phyloP scores from a whole-genome alignment of 2,113 vertebrate genomes.

The Sphaerodactylus townsendi region DNA sequence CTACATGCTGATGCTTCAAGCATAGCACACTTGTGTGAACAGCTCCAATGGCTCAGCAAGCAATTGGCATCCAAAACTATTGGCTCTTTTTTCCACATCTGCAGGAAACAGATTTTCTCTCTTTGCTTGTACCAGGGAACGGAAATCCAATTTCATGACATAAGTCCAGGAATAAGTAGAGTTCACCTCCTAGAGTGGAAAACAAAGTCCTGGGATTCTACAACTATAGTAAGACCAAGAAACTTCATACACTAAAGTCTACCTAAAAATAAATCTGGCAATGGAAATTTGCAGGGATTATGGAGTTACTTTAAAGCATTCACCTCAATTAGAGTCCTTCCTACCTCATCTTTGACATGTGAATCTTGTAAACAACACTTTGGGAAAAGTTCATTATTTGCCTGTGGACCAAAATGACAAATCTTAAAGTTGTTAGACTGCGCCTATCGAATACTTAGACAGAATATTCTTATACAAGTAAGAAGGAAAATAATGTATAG shows the following conservation, averaged over 20 bases:
- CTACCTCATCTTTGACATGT: background rate
- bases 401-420: background rate
- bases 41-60: conserved; percentile 27
- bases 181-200: conserved; percentile 27
- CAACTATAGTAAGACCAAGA: background rate
- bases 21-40: background rate
- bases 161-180: conserved; percentile 28
- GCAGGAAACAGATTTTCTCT: conserved; percentile 54
- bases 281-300: background rate
- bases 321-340: background rate
- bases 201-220: conserved; percentile 15
- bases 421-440: background rate
- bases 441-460: background rate
- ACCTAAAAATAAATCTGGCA: background rate
- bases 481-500: background rate
- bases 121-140: conserved; percentile 31
- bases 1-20: background rate
- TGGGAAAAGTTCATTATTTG: background rate
- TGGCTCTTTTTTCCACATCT: conserved; percentile 54
- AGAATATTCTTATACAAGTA: background rate
- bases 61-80: conserved; percentile 21
- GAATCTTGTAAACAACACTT: background rate
- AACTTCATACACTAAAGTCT: conserved; percentile 21
- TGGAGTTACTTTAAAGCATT: background rate
- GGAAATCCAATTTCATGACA: conserved; percentile 26